These are phyloP conservation scores for Metaphire vulgaris DNA, from an alignment of 1,140 invertebrate species.

Conservation along the genomic window DNA sequence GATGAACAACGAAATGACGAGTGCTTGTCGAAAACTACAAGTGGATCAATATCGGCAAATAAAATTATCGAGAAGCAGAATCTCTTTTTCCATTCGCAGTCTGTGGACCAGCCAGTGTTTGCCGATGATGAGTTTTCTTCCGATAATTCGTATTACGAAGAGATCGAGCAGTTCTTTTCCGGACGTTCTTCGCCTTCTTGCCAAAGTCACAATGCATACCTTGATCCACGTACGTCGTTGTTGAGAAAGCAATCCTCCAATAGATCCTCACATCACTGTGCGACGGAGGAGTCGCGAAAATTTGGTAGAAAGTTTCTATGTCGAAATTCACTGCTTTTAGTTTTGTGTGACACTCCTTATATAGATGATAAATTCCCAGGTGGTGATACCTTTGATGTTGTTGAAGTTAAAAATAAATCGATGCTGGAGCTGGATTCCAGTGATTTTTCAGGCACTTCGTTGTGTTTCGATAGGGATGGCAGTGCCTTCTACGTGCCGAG, in stretches of 20 bases:
- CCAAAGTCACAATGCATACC: not conserved
- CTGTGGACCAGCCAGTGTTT: not conserved
- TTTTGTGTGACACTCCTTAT: too few species aligned
- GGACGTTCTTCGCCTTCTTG: not conserved
- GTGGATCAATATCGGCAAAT: too few species aligned
- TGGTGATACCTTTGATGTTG: too few species aligned
- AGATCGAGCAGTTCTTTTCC: not conserved
- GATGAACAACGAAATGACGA: too few species aligned
- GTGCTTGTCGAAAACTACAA: too few species aligned
- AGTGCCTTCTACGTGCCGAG: conserved; percentile 24
- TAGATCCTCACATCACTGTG: not conserved
- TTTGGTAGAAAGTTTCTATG: not conserved
- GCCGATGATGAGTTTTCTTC: not conserved
- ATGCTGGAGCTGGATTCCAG: not conserved
- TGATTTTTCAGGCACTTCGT: conserved; percentile 3
- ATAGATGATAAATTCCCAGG: too few species aligned
- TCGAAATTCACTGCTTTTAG: not conserved
- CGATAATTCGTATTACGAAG: not conserved
- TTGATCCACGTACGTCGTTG: not conserved
- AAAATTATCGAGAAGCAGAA: too few species aligned
- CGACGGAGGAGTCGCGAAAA: not conserved
- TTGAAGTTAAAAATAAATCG: too few species aligned
- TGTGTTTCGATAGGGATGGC: conserved; percentile 22
- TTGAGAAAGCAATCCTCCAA: not conserved
- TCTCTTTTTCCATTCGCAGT: too few species aligned